A percentile compares a stretch with the other conserved stretches of the same genome.
These are phyloP conservation scores for Rattus norvegicus DNA, from an alignment of 2,113 vertebrate species.

Conservation along the genomic window DNA sequence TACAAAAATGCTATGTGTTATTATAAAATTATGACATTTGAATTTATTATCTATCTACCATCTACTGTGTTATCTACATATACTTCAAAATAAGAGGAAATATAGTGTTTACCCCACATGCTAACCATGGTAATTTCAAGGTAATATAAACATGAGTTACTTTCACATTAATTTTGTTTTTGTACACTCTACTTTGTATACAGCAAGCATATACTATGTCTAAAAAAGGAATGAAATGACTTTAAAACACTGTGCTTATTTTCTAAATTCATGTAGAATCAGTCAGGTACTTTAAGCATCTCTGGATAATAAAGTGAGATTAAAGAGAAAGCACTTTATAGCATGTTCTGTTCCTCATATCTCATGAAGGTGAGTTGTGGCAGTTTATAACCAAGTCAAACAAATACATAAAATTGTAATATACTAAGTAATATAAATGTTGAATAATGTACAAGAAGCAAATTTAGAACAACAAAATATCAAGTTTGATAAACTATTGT, in stretches of 20 bases:
- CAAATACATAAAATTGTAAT: constrained; percentile 16
- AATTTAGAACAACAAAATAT: neutral
- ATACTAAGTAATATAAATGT: neutral
- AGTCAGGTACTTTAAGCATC: neutral
- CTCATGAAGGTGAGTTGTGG: neutral
- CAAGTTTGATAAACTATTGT: neutral
- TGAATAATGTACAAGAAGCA: neutral
- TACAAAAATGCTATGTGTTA: neutral
- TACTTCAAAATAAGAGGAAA: neutral
- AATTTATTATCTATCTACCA: neutral
- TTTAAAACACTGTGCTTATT: neutral
- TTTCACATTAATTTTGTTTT: constrained; percentile 39
- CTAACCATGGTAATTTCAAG: constrained; percentile 41
- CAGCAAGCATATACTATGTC: neutral
- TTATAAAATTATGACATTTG: constrained; percentile 8
- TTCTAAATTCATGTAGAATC: neutral
- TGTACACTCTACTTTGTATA: neutral
- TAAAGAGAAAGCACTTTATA: constrained; percentile 27
- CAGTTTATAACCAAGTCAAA: neutral
- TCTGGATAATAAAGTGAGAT: neutral
- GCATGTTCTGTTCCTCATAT: neutral
- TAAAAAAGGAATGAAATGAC: constrained; percentile 24
- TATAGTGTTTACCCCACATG: neutral
- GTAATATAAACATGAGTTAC: neutral
- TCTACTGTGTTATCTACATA: neutral